Evolutionary conservation across 2,113 vertebrate species (phyloP).

Genomic region (Macroglossus sobrinus): DNA sequence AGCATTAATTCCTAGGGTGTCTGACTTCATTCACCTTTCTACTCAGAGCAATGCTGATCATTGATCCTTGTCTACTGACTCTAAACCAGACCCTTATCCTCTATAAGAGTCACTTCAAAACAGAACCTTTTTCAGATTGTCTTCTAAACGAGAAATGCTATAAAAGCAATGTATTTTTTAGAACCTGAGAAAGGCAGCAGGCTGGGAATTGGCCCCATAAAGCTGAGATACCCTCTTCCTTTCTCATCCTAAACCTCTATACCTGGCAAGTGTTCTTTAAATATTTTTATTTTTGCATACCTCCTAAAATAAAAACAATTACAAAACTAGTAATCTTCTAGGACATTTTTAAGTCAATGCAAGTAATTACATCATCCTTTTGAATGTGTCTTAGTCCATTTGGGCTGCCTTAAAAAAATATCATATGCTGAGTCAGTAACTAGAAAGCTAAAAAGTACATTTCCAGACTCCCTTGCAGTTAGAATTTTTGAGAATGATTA

Average conservation of each 20-base stretch:
- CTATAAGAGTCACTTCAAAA: not conserved
- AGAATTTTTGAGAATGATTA: not conserved
- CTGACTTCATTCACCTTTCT: not conserved
- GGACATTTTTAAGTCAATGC: not conserved
- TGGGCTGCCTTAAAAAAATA: not conserved
- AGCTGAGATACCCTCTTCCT: not conserved
- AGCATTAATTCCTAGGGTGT: not conserved
- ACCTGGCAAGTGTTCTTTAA: not conserved
- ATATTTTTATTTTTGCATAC: not conserved
- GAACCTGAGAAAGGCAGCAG: not conserved
- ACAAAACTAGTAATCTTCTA: not conserved
- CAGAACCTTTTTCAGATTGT: not conserved
- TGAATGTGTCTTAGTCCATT: not conserved
- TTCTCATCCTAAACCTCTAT: not conserved
- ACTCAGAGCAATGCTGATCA: not conserved
- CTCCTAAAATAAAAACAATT: constrained; percentile 24
- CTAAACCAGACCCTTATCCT: not conserved
- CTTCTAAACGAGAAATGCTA: not conserved
- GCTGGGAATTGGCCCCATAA: not conserved
- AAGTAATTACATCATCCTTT: not conserved
- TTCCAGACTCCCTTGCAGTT: not conserved
- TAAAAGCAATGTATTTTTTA: not conserved
- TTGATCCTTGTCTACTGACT: not conserved
- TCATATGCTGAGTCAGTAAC: not conserved
- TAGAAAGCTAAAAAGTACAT: not conserved